phyloP scores from a whole-genome alignment of 2,113 vertebrate genomes.

The Collichthys lucidus region DNA sequence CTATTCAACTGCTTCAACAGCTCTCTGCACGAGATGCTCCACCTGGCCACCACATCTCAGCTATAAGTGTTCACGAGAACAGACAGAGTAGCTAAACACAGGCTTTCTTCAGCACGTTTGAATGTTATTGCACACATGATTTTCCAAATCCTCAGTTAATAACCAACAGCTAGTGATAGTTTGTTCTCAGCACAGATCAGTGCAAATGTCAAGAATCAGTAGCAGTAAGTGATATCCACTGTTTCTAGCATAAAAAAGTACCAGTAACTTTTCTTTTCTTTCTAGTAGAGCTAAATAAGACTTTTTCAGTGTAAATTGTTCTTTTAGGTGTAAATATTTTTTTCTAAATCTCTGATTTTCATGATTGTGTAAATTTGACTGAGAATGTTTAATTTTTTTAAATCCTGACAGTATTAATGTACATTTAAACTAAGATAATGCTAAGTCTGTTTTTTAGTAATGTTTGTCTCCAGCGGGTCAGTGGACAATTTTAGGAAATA shows the following conservation, averaged over 20 bases:
- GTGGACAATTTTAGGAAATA: not conserved
- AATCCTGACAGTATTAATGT: conserved; percentile 2
- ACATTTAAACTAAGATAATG: not conserved
- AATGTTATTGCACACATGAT: not conserved
- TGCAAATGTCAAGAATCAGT: conserved; percentile 86
- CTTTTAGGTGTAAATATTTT: not conserved
- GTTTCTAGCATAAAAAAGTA: not conserved
- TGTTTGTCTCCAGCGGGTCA: not conserved
- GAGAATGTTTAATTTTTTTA: conserved; percentile 16
- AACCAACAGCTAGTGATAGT: conserved; percentile 19
- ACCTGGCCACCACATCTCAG: conserved; percentile 84
- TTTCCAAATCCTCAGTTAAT: not conserved
- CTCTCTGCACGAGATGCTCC: conserved; percentile 89
- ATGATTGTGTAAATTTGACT: not conserved
- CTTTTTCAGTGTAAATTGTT: not conserved
- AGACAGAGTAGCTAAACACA: not conserved
- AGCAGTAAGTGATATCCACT: conserved; percentile 52
- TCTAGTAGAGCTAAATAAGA: no score
- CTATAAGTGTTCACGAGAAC: conserved; percentile 78
- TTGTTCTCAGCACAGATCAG: conserved; percentile 81
- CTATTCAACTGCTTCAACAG: conserved; percentile 83
- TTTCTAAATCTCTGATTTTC: not conserved
- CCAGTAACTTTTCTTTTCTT: not conserved
- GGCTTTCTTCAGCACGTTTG: not conserved
- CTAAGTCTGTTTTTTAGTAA: not conserved